Base-by-base conservation (phyloP, 2,797 vertebrate genomes). In the Myripristis murdjan region DNA sequence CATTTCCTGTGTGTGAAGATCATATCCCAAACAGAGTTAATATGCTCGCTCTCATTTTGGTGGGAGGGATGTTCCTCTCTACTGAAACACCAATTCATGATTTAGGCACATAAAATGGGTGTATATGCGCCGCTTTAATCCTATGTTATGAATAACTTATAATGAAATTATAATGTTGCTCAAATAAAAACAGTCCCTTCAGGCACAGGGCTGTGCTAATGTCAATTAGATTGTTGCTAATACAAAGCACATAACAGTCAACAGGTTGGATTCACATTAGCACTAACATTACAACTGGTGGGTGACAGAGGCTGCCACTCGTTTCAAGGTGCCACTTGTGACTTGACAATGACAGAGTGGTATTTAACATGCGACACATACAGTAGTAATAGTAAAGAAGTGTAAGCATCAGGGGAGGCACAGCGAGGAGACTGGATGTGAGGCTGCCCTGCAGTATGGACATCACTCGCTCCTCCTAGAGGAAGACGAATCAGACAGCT, bases 131-230 rank as follows among this genome's bases (percentile, higher is more conserved):
- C 51, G 24, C 18, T 77, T 71, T 86, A 77, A 90, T 79, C 70
- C 2, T 69, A 65, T 43, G 14, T 89, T 80, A 74, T 18, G 46
- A 85, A 83, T 56, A 76, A 82, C 83, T 74, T 26, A 78, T 84
- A 79, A 63, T 41, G 41, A 77, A 68, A 78, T 78, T 31, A 71
- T 73, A 55, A 61, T 39, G 63, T 62, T 55, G 56, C 78, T 84
- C 16, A 74, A 51, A 84, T 75, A 41, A 59, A 24, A 71, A 71
- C 26, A 58, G 52, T 72, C 37, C 76, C 79, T 66, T 2, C 55
- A 62, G 67, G 81, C 67, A 49, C 46, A 53, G 1, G 22, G 10
- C 22, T 26, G 6, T 12, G 11, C 22, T 26, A 12, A 15, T 46
- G 31, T 44, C 24, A 7, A 20, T 64, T 48, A 81, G 54, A 74